Evolutionary conservation across 2,113 vertebrate genomes (phyloP).

Genomic region (Clarias macrocephalus): DNA sequence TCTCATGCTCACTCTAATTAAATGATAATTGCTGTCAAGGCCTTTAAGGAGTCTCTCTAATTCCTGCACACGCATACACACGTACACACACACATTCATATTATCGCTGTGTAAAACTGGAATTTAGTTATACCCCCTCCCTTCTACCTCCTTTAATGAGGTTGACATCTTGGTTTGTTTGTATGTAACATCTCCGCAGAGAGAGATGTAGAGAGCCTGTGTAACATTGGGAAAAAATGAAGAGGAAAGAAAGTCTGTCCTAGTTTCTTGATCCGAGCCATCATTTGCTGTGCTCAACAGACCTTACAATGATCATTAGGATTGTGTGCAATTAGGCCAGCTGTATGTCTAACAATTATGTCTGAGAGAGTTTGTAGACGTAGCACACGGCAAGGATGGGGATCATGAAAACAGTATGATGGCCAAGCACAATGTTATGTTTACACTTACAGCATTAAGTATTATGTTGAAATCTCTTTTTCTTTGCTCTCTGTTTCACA

Average conservation of each 20-base stretch:
- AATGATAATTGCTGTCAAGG: slow-evolving; percentile 61
- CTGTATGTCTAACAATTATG: not conserved
- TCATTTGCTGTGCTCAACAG: slow-evolving; percentile 20
- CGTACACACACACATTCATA: not conserved
- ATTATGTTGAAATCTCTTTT: too few relatives aligned
- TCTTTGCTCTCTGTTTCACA: too few relatives aligned
- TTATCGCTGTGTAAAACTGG: slow-evolving; percentile 27
- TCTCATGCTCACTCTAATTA: slow-evolving; percentile 68
- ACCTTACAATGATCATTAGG: slow-evolving; percentile 9
- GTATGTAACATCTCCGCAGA: slow-evolving; percentile 32
- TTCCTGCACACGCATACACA: not conserved
- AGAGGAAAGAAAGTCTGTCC: slow-evolving; percentile 29
- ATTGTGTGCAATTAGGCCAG: slow-evolving; percentile 31
- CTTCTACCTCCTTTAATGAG: slow-evolving; percentile 48
- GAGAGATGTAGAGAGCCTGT: slow-evolving; percentile 35
- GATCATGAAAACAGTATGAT: not conserved
- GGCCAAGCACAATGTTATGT: not conserved
- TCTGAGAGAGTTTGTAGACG: not conserved
- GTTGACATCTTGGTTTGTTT: slow-evolving; percentile 43
- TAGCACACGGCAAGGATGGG: not conserved
- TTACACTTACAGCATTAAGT: too few relatives aligned
- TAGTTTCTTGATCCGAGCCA: slow-evolving; percentile 35
- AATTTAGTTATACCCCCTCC: slow-evolving; percentile 36
- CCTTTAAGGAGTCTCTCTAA: slow-evolving; percentile 55
- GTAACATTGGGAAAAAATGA: slow-evolving; percentile 7